Base-by-base conservation (phyloP, 2,888 invertebrate genomes). In the Micoletzkya japonica region DNA sequence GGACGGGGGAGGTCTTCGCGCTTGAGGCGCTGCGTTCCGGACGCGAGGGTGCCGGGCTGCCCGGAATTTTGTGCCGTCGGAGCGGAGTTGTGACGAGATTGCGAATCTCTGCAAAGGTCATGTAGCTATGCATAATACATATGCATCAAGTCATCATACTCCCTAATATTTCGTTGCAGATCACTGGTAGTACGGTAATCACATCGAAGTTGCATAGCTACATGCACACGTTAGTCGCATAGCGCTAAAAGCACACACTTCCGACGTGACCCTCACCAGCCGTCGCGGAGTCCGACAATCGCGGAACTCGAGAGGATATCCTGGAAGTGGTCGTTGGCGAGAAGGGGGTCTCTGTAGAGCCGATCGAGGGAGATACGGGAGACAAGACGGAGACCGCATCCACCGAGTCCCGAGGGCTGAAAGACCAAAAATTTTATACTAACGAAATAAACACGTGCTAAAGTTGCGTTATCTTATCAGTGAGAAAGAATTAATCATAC, bases 381-480 rank as follows among this genome's bases (percentile, higher is more conserved):
- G 64, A 66, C 63, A 59, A 39, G 34, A 59, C 28, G 2, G 63
- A 49, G n/a, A 63, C 2, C 1, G 64, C 34, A n/a, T 66, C 64
- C 54, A 66, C 14, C n/a, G 64, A 52, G 14, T 66, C 54, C 17
- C 54, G 64, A 3, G 64, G 64, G 28, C 64, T 66, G 54, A 1
- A 66, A 66, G 3, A 28, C 20, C 44, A 20, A 44, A 44, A 20
- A 44, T 44, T 20, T 10, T 44, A 44, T 44, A 44, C 20, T 14
- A 44, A 44, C 44, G 10, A 20, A 44, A 44, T 20, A 44, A 10
- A 44, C 10, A 44, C 20, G 10, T 10, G 10, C 20, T 10, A 44
- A 14, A 14, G 10, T 44, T 44, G 10, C 20, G 44, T 20, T 44
- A 20, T 10, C 44, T 44, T 44, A 44, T 44, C 44, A 44, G 20